Percentiles rank a stretch among this genome's conserved stretches.
Evolutionary conservation across 1,140 invertebrate genomes (phyloP).

Genomic region (Pseudomyrmex cubaensis): DNA sequence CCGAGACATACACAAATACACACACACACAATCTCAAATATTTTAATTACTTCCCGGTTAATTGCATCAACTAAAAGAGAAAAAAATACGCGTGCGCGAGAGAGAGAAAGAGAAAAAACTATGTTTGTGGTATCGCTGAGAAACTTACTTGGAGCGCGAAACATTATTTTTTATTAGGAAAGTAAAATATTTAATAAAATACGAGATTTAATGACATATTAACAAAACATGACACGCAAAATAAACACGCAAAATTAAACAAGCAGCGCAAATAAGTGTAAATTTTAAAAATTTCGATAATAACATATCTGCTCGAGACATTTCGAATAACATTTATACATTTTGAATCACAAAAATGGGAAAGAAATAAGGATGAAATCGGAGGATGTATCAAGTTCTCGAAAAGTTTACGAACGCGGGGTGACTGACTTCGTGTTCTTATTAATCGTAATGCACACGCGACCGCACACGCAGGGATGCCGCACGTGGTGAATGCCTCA

Average conservation of each 20-base stretch:
- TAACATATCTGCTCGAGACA: no score
- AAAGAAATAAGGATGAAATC: slow-evolving; percentile 10
- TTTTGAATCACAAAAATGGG: no score
- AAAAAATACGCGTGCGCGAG: not conserved
- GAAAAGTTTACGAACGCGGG: slow-evolving; percentile 1
- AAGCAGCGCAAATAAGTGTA: not conserved
- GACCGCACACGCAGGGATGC: slow-evolving; percentile 2
- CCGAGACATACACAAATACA: not conserved
- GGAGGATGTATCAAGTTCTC: not conserved
- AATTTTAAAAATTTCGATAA: no score
- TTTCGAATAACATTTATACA: no score
- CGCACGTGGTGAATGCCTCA: not conserved
- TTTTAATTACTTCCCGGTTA: slow-evolving; percentile 76
- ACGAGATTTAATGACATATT: no score
- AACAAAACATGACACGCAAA: not conserved
- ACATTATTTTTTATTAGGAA: not conserved
- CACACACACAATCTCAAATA: slow-evolving; percentile 61
- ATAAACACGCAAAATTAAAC: not conserved
- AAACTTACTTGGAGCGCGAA: not conserved
- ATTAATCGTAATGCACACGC: slow-evolving; percentile 27
- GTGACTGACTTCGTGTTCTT: slow-evolving; percentile 27
- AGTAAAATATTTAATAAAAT: slow-evolving; percentile 18
- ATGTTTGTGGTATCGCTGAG: not conserved
- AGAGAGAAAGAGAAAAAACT: not conserved
- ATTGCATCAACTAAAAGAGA: slow-evolving; percentile 55